These are phyloP conservation scores for Danionella dracula DNA, from an alignment of 2,797 vertebrate species.

Conservation along the genomic window DNA sequence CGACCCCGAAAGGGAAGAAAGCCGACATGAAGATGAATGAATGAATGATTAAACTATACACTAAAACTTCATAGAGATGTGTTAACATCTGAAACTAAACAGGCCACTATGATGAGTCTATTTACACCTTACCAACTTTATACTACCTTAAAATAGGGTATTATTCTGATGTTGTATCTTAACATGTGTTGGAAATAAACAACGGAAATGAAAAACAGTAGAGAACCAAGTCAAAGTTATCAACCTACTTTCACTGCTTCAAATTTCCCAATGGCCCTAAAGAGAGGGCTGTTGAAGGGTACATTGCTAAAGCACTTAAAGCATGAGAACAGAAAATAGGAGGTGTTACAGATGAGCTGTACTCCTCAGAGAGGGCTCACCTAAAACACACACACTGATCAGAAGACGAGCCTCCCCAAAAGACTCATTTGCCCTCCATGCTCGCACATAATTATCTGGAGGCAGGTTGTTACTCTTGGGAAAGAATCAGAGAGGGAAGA, in stretches of 20 bases:
- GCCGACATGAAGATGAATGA: no score
- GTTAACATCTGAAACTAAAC: no score
- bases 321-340: slow-evolving; percentile 11
- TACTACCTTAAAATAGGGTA: no score
- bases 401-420: neutral
- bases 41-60: no score
- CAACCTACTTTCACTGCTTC: slow-evolving; percentile 63
- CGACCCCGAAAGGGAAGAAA: no score
- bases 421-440: neutral
- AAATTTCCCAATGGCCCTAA: slow-evolving; percentile 61
- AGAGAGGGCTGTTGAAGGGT: slow-evolving; percentile 4
- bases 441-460: slow-evolving; percentile 7
- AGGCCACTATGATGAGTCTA: no score
- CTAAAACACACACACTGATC: slow-evolving; percentile 27
- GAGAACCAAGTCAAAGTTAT: slow-evolving; percentile 44
- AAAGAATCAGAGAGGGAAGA: neutral
- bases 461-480: neutral
- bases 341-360: slow-evolving; percentile 19
- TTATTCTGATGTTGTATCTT: slow-evolving; percentile 20
- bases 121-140: no score
- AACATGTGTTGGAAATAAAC: no score
- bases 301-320: slow-evolving; percentile 11
- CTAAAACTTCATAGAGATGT: no score
- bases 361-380: neutral
- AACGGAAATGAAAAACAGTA: no score